Base-by-base conservation (phyloP, 2,888 invertebrate species). In the Harmothoe impar region DNA sequence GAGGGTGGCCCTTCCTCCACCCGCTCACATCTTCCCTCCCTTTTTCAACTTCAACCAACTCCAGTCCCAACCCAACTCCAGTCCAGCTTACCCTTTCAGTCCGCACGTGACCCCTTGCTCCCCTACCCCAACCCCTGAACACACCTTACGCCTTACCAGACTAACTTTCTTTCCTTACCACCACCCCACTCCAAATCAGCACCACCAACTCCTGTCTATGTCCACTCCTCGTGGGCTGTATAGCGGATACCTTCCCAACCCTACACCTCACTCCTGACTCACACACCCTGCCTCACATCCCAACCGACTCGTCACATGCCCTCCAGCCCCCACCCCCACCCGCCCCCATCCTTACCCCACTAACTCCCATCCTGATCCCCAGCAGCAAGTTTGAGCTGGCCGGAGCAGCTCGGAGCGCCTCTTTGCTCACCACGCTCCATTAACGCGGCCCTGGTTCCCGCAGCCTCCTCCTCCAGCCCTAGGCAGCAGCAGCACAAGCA, bases 391-490 rank as follows among this genome's bases (percentile, higher is more conserved):
- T 72, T 23, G 72, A 72, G 25, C 72, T 72, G 25, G 25, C 5
- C 72, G 29, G 62, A 72, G 29, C 72, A n/a, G 72, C 72, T 72
- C 72, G 72, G 72, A 62, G 62, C 62, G n/a, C 23, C 62, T 62
- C 62, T 62, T 62, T n/a, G 62, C 43, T 43, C 43, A 62, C 62
- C 72, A 72, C 29, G 72, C 29, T 29, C 72, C 72, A 72, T 72
- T 72, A 72, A 29, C 72, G 72, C 72, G 15, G 72, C 72, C 72
- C 29, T 15, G 20, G 72, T 72, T 29, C 29, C 29, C 29, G 31
- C 29, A 23, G 29, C 29, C 29, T 20, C 62, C 29, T 15, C 15
- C 29, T 25, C 29, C n/a, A 25, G 25, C 31, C 29, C 20, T 29
- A 15, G 25, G 72, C 72, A 29, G 29, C 72, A 72, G 72, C 72